A percentile compares a stretch with the other conserved stretches of the same genome.
phyloP scores from a whole-genome alignment of 2,888 invertebrate species.

The Papilio demoleus region DNA sequence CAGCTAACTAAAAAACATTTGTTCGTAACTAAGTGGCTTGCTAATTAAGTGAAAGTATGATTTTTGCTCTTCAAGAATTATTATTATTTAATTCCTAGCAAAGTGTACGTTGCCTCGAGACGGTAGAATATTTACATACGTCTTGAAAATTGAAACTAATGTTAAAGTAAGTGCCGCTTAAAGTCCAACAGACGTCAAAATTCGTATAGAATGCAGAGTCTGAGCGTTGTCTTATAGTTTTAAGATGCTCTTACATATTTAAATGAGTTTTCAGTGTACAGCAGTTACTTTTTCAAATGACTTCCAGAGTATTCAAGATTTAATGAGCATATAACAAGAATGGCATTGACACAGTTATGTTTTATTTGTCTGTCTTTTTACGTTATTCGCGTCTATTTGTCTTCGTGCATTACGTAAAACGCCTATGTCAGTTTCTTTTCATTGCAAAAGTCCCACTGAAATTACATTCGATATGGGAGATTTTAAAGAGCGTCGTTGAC shows the following conservation, averaged over 20 bases:
- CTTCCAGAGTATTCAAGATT: neutral
- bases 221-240: neutral
- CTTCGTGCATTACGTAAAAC: slow-evolving; percentile 10
- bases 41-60: neutral
- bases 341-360: slow-evolving; percentile 5
- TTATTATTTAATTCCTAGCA: neutral
- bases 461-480: neutral
- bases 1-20: too few species aligned
- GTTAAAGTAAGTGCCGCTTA: too few species aligned
- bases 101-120: too few species aligned
- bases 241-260: neutral
- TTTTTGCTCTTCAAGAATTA: neutral
- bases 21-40: neutral
- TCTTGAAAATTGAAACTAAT: too few species aligned
- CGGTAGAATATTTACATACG: too few species aligned
- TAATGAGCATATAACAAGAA: slow-evolving; percentile 7
- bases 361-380: neutral
- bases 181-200: too few species aligned
- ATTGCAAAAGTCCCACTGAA: neutral
- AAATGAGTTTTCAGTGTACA: too few species aligned
- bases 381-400: neutral
- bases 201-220: too few species aligned
- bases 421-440: slow-evolving; percentile 7
- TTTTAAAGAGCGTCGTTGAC: neutral
- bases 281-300: neutral